Evolutionary conservation across 53 echinoderm and acorn worm species (phyloP), one percentile per base, ranked within the genome.

Genomic region (Antedon mediterranea): DNA sequence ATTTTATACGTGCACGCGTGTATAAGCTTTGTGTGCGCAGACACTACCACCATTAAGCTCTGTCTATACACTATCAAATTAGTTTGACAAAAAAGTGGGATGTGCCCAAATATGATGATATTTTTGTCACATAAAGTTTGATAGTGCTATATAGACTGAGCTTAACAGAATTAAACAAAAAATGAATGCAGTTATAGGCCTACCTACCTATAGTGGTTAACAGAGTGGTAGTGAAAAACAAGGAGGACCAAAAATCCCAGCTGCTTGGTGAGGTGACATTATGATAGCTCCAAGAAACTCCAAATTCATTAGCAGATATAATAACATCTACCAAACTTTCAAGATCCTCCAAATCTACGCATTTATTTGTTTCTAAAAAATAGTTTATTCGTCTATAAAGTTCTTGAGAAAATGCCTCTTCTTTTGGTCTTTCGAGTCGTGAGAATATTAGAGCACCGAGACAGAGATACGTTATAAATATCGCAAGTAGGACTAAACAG

Each of bases 171-270:
- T n/a, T n/a, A n/a, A n/a, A n/a, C n/a, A n/a, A n/a, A n/a, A n/a
- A n/a, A n/a, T n/a, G 7, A 23, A 27, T 8, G 20, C 30, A 23
- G 30, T 72, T 8, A 3, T 8, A 14, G 44, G 23, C 23, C 13
- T 28, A 77, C 91, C 87, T 80, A 97, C 97, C 97, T 82, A 93
- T 90, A 3, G 98, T 98, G 28, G 98, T 98, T 23, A 93, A 42
- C 20, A 98, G 78, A 0, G 98, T 98, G 14, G 93, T 89, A 13
- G 90, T 89, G 81, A 90, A 98, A 85, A 98, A 98, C 28, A 98
- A 83, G 7, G 93, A 84, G 13, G 90, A 86, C 2, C 87, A 84
- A 72, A 98, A 98, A 71, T 90, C 86, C 98, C 98, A 98, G 30
- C 86, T 90, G 27, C 86, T 75, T 30, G 87, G 43, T 27, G 78